Conservation (phyloP, 2,113 vertebrate genomes). For the Neotragus moschatus region DNA sequence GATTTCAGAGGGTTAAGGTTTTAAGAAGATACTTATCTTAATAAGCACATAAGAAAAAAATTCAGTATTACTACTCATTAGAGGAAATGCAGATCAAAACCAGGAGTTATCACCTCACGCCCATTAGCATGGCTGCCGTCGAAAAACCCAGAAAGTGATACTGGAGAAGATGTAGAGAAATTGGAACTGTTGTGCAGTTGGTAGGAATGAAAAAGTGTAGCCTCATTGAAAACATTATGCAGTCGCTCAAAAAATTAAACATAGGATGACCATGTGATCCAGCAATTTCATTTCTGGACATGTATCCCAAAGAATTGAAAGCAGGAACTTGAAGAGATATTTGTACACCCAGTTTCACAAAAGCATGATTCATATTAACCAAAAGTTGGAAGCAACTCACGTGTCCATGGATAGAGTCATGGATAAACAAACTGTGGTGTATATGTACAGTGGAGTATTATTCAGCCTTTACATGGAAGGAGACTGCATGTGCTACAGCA, state of each 20-base stretch:
- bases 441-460: background rate
- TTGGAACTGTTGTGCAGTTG: background rate
- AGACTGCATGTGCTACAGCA: background rate
- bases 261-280: background rate
- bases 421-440: background rate
- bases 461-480: background rate
- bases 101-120: background rate
- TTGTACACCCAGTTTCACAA: background rate
- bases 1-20: background rate
- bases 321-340: background rate
- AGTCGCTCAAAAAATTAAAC: background rate
- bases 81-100: background rate
- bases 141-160: background rate
- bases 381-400: background rate
- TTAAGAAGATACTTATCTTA: background rate
- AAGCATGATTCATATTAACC: background rate
- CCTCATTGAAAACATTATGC: background rate
- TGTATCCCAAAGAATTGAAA: background rate
- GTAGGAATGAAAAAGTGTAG: background rate
- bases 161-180: background rate
- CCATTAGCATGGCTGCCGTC: background rate
- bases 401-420: background rate
- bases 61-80: background rate
- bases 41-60: background rate
- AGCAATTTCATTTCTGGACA: background rate